Evolutionary conservation across 2,888 invertebrate genomes (phyloP), one percentile per base, ranked within the genome.

Genomic region (Lasioglossum leucozonium): DNA sequence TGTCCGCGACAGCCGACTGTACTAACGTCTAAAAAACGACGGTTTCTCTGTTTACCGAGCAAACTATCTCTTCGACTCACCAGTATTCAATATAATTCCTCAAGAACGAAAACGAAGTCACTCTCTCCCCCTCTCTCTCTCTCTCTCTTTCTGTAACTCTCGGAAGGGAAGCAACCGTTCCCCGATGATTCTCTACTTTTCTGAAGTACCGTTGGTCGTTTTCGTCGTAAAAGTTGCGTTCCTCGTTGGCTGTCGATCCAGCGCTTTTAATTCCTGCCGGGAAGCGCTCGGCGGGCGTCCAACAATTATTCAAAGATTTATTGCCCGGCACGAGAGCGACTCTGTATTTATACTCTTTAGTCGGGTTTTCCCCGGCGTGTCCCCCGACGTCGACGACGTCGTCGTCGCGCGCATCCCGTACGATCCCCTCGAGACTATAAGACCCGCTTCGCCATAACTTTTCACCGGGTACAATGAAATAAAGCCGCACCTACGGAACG

Each of bases 231-330:
- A 58, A 26, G 26, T 58, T 10, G 13, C 58, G 58, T 26, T 58
- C 26, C 58, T 16, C 58, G 58, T 58, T 26, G 13, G 5, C 13
- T n/a, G 13, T 58, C 58, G 34, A 65, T 34, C 34, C 65, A 34
- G 18, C 34, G 34, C 6, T 30, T 34, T 65, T 65, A 65, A 65
- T 65, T 65, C 65, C 34, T 18, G 30, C 34, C 4, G 8, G 65
- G 18, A 65, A 65, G 16, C 8, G 16, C 62, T 34, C 62, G 16
- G 3, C 18, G 30, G 22, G n/a, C 18, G 26, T 47, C 22, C 37
- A 22, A 44, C 58, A 62, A 77, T 81, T 81, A 77, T 58, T 76
- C 42, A 11, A 42, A 76, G 76, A 76, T 76, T 69, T 76, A 71
- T 77, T 77, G 44, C 5, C 69, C 44, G 6, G 44, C 62, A 58